Percentiles rank a stretch among this genome's conserved stretches.
These are phyloP conservation scores for Zaprionus kolodkinae DNA, from an alignment of 1,140 invertebrate genomes.

Conservation along the genomic window DNA sequence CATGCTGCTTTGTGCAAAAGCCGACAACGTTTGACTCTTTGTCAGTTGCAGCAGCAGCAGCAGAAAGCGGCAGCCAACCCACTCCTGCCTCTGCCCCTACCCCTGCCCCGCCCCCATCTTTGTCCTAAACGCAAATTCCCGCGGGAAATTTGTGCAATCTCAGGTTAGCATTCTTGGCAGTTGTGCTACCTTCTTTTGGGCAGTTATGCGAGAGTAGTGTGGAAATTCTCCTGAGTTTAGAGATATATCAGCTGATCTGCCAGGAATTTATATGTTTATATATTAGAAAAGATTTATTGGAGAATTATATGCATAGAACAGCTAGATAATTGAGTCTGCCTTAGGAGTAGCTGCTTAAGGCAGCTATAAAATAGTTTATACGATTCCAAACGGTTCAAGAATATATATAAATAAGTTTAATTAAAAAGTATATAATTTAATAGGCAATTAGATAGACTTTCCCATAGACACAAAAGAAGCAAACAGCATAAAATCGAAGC, in stretches of 20 bases:
- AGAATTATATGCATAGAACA: neutral
- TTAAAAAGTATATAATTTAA: no score
- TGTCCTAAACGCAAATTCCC: neutral
- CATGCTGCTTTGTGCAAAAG: conserved; percentile 40
- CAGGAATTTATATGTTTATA: neutral
- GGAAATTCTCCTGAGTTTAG: neutral
- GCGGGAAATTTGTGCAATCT: neutral
- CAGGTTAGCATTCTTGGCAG: neutral
- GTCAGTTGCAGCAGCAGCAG: conserved; percentile 23
- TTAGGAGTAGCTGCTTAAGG: no score
- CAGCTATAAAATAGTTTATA: no score
- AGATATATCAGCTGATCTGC: neutral
- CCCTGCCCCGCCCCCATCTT: neutral
- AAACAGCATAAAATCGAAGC: no score
- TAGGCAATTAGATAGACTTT: no score
- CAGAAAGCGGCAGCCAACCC: neutral
- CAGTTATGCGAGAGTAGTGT: neutral
- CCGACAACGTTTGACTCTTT: conserved; percentile 57
- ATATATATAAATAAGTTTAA: neutral
- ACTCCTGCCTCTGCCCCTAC: neutral
- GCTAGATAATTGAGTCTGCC: no score
- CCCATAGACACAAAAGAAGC: no score
- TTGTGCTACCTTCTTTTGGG: neutral
- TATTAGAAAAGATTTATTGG: neutral
- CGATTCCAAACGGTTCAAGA: neutral